phyloP scores from a whole-genome alignment of 1,140 invertebrate species.

The Zophobas atratus region DNA sequence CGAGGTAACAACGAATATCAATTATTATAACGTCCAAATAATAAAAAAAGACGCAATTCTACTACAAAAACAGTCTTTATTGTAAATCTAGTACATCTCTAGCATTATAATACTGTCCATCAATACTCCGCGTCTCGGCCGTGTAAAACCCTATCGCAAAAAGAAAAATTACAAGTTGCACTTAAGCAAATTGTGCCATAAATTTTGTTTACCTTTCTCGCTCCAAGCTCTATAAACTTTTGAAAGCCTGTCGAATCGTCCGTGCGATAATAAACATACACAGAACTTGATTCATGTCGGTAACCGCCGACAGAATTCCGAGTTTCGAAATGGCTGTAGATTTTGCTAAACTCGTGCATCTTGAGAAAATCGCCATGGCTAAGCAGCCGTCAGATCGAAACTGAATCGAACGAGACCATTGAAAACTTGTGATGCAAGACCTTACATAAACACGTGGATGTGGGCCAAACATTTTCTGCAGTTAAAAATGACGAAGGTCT shows the following conservation, averaged over 20 bases:
- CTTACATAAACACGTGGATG: slow-evolving; percentile 24
- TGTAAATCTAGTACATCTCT: too few relatives aligned
- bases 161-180: neutral
- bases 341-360: slow-evolving; percentile 31
- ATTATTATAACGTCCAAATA: too few relatives aligned
- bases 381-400: slow-evolving; percentile 9
- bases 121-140: too few relatives aligned
- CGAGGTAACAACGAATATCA: neutral
- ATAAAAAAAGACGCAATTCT: too few relatives aligned
- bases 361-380: slow-evolving; percentile 33
- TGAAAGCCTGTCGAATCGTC: slow-evolving; percentile 38
- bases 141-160: neutral
- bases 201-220: slow-evolving; percentile 9
- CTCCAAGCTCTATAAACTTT: neutral
- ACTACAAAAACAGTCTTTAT: too few relatives aligned
- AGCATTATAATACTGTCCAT: too few relatives aligned
- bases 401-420: slow-evolving; percentile 8
- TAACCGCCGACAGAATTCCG: slow-evolving; percentile 17
- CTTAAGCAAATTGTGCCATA: too few relatives aligned
- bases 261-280: slow-evolving; percentile 45
- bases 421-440: slow-evolving; percentile 19
- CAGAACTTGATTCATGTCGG: slow-evolving; percentile 43
- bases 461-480: slow-evolving; percentile 31
- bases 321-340: slow-evolving; percentile 19
- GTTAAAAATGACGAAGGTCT: neutral